Evolutionary conservation across 2,888 invertebrate species (phyloP), one percentile per base, ranked within the genome.

Genomic region (Junonia oenone): DNA sequence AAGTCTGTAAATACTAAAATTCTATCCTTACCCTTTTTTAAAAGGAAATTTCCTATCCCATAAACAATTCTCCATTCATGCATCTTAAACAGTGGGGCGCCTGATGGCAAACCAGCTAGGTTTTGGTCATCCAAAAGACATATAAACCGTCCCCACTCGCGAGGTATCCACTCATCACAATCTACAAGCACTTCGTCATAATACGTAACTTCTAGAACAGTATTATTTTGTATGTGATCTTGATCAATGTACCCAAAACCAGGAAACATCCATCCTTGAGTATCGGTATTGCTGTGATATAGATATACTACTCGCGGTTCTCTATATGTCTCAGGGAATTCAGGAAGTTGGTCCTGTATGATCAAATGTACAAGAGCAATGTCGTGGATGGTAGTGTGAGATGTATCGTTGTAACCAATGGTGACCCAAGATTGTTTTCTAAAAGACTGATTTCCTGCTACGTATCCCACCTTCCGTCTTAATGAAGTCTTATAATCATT

Each of bases 151-250:
- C 65, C 65, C 65, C 63, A 65, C 6, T 58, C 58, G 1, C 58
- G 46, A 0, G 63, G 65, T n/a, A 65, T 37, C 51, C 60, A 65
- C 2, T 65, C 55, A 9, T 57, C 59, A 33, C 65, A 65, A 27
- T 61, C 59, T 2, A 43, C 43, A 8, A 56, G 11, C 1, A 52
- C 45, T 11, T 47, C 45, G 8, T 57, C 51, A 3, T 38, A 22
- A 27, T 52, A 59, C 2, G 43, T 11, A 2, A 46, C 29, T 31
- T 61, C 58, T 6, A 64, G 51, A 13, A 56, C n/a, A 9, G 19
- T 45, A 38, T 43, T 58, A 8, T 62, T 45, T 8, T 26, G 17
- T 0, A 61, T 15, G 26, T 64, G 61, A n/a, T 53, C 19, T 2
- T 43, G 8, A 17, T 55, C 59, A 0, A 50, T 13, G 13, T 58